Evolutionary conservation across 2,888 invertebrate species (phyloP).

Genomic region (Eupithecia tripunctaria): DNA sequence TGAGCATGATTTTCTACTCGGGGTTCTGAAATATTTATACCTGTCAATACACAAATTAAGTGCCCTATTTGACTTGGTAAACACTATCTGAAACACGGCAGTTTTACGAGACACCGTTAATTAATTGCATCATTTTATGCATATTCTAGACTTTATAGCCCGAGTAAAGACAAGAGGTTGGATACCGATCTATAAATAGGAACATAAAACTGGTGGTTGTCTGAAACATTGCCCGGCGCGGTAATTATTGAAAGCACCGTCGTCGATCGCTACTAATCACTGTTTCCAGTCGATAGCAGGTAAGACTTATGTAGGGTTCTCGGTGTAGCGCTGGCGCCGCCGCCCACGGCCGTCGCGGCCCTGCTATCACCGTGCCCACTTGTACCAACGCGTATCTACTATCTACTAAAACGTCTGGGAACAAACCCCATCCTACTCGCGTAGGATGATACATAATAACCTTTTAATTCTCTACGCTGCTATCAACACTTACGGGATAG

Average conservation of each 20-base stretch:
- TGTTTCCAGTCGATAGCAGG: constrained; percentile 62
- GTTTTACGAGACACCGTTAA: constrained; percentile 45
- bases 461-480: constrained; percentile 79
- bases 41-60: constrained; percentile 47
- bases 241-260: constrained; percentile 70
- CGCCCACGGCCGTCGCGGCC: constrained; percentile 61
- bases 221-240: constrained; percentile 48
- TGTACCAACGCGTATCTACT: constrained; percentile 51
- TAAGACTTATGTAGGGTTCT: constrained; percentile 56
- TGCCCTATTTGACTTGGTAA: constrained; percentile 47
- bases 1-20: constrained; percentile 39
- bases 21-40: constrained; percentile 40
- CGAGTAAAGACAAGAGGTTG: neutral
- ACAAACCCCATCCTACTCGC: constrained; percentile 55
- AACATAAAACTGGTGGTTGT: constrained; percentile 40
- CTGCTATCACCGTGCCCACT: constrained; percentile 58
- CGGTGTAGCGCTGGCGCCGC: constrained; percentile 60
- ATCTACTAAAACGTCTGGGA: constrained; percentile 66
- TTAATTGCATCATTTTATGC: constrained; percentile 47
- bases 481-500: constrained; percentile 65
- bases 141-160: constrained; percentile 31
- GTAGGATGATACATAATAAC: constrained; percentile 76
- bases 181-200: constrained; percentile 36
- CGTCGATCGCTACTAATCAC: constrained; percentile 61
- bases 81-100: constrained; percentile 43